These are phyloP conservation scores for Psix sp. DNA, from an alignment of 1,140 invertebrate species.

Conservation along the genomic window DNA sequence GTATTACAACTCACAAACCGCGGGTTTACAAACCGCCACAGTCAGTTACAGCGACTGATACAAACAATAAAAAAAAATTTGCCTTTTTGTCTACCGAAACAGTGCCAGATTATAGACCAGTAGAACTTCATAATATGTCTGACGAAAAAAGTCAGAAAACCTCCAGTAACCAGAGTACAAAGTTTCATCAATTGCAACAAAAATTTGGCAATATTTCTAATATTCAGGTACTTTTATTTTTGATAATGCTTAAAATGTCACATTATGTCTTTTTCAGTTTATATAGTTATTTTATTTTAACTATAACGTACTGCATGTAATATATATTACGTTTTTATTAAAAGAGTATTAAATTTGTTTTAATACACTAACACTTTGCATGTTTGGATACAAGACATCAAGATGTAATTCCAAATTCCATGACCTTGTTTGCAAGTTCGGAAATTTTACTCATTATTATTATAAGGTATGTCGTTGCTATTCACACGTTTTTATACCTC, in stretches of 20 bases:
- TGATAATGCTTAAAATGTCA: background rate
- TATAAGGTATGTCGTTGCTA: conserved; percentile 42
- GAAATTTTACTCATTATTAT: conserved; percentile 60
- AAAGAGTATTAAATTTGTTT: conserved; percentile 54
- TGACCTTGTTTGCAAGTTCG: conserved; percentile 72
- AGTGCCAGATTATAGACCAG: conserved; percentile 88
- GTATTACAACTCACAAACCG: conserved; percentile 85
- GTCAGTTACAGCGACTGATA: conserved; percentile 77
- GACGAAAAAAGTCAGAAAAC: conserved; percentile 84
- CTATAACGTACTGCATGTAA: too few relatives aligned
- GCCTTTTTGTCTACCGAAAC: conserved; percentile 89
- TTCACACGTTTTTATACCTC: conserved; percentile 11
- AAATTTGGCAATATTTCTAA: conserved; percentile 81
- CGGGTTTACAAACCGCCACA: conserved; percentile 79
- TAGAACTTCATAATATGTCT: conserved; percentile 77
- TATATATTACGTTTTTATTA: conserved; percentile 19
- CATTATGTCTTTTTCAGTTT: background rate
- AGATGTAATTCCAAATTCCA: conserved; percentile 71
- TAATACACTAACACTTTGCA: conserved; percentile 72
- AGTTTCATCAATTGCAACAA: conserved; percentile 85
- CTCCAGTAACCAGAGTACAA: conserved; percentile 85
- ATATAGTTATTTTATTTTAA: background rate
- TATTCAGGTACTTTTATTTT: conserved; percentile 66
- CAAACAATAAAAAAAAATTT: conserved; percentile 90
- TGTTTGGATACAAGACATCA: conserved; percentile 69